Evolutionary conservation across 2,888 invertebrate genomes (phyloP).

Genomic region (Falcaria lacertinaria): DNA sequence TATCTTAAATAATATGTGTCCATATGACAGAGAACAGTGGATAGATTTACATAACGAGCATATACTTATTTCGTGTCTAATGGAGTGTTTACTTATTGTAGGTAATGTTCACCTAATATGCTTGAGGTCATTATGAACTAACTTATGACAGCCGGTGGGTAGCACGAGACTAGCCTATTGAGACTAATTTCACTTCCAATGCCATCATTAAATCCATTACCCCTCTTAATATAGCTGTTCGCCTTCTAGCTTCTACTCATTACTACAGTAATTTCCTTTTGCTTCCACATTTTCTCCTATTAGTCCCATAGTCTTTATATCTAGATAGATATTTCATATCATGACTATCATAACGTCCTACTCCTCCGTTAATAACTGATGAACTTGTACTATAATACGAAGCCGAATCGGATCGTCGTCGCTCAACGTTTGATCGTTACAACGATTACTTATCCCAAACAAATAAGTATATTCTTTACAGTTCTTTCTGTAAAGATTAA

Average conservation of each 20-base stretch:
- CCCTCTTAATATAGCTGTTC: slow-evolving; percentile 44
- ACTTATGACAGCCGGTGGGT: slow-evolving; percentile 17
- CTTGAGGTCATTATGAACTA: slow-evolving; percentile 28
- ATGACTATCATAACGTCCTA: too few species aligned
- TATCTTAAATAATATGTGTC: slow-evolving; percentile 5
- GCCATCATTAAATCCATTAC: slow-evolving; percentile 52
- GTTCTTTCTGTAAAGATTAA: too few species aligned
- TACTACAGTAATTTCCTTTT: slow-evolving; percentile 45
- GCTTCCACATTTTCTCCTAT: slow-evolving; percentile 37
- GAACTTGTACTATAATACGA: too few species aligned
- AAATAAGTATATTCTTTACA: too few species aligned
- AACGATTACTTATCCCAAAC: too few species aligned
- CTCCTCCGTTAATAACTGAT: too few species aligned
- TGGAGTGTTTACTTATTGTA: slow-evolving; percentile 30
- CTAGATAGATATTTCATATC: not conserved
- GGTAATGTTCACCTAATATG: slow-evolving; percentile 35
- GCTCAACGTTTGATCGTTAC: too few species aligned
- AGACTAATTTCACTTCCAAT: slow-evolving; percentile 36
- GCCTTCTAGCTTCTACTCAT: slow-evolving; percentile 41
- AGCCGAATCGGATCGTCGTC: too few species aligned
- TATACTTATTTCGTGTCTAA: slow-evolving; percentile 27
- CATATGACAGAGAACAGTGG: slow-evolving; percentile 8
- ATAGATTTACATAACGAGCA: slow-evolving; percentile 22
- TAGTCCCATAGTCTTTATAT: slow-evolving; percentile 5
- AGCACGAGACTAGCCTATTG: slow-evolving; percentile 28